Evolutionary conservation across 2,113 vertebrate species (phyloP), one percentile per base, ranked within the genome.

Genomic region (Mus pahari): DNA sequence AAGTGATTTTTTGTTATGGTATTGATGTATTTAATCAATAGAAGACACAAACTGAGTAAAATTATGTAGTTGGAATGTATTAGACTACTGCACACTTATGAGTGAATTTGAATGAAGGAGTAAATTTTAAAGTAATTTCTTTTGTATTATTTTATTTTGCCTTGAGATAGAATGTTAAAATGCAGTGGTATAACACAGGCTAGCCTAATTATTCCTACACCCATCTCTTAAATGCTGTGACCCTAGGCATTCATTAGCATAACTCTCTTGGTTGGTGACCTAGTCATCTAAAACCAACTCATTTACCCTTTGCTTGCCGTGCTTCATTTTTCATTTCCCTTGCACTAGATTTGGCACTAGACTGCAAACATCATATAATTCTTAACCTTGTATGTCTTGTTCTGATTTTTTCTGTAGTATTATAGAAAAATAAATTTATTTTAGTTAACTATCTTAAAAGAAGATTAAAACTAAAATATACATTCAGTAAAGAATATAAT

Each of bases 251-350:
- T 22, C 12, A 28, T 14, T 4, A 55, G 66, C 20, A 73, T 36
- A 28, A 17, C 13, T 31, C 24, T n/a, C 22, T 87, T 26, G 0
- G 3, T 39, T 73, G 20, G 22, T n/a, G 5, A 83, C 13, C 89
- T 94, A 2, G 2, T 86, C 24, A 75, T 95, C 16, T 26, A 92
- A 96, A 97, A 94, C 48, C 10, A 86, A 19, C 1, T 95, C 70
- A 81, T 7, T 90, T 96, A 4, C 24, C 4, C 31, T 94, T 95
- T 70, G 88, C 92, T 74, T 60, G 83, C 7, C 84, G 13, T n/a
- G 77, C 86, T 97, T 96, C 92, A 91, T 96, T 96, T 96, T 28
- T 0, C 0, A 83, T 94, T 96, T 17, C 81, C 81, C 13, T 36
- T 82, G 62, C 92, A 36, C 36, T 88, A 78, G 28, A 71, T 73